These are phyloP conservation scores for Idaea straminata DNA, from an alignment of 2,888 invertebrate species.

Conservation along the genomic window DNA sequence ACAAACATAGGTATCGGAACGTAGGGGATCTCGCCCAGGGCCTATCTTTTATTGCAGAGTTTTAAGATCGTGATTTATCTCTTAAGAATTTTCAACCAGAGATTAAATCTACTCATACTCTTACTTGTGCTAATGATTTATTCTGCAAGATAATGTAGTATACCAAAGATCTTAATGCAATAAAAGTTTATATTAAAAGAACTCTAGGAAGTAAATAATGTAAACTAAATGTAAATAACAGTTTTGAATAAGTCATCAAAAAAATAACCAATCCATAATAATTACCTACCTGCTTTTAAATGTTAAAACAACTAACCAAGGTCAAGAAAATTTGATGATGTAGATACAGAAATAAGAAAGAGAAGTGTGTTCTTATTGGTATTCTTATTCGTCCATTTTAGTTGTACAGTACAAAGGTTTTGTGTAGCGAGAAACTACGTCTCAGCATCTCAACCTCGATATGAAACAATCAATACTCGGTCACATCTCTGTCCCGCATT, in stretches of 20 bases:
- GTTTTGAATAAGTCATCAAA: no score
- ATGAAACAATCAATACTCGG: slow-evolving; percentile 76
- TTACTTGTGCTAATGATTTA: no score
- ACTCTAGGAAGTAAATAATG: no score
- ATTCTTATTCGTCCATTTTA: not conserved
- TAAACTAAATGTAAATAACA: no score
- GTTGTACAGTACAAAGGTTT: slow-evolving; percentile 5
- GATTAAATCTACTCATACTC: not conserved
- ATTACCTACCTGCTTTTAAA: no score
- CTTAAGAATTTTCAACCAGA: not conserved
- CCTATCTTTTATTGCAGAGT: not conserved
- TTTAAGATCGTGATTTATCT: not conserved
- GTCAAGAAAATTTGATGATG: no score
- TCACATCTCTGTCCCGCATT: slow-evolving; percentile 75
- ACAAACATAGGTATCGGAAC: not conserved
- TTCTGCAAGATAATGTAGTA: no score
- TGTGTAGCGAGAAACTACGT: slow-evolving; percentile 52
- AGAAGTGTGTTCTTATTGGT: not conserved
- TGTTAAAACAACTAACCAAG: no score
- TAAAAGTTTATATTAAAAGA: no score
- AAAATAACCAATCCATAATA: no score
- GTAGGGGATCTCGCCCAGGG: not conserved
- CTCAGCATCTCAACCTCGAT: slow-evolving; percentile 36
- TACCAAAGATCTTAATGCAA: no score
- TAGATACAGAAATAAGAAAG: not conserved